phyloP scores from a whole-genome alignment of 2,797 vertebrate genomes.

The Champsocephalus esox region DNA sequence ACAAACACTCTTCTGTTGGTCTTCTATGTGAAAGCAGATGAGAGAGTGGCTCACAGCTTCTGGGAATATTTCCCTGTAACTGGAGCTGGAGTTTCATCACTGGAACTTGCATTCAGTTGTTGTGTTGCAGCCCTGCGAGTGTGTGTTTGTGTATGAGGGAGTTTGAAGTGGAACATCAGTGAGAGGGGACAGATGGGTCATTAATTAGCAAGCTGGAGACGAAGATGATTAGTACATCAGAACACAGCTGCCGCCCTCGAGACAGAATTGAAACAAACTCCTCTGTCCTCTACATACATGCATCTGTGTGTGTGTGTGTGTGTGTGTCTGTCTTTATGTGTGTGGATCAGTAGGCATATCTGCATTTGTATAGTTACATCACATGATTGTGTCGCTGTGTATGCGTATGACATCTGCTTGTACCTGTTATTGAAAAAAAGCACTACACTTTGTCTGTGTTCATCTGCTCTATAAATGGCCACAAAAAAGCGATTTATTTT shows the following conservation, averaged over 20 bases:
- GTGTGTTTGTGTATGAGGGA: conserved; percentile 42
- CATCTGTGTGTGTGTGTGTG: conserved; percentile 12
- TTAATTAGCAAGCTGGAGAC: conserved; percentile 84
- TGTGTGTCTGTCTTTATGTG: neutral
- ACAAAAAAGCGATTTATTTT: neutral
- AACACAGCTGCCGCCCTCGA: conserved; percentile 74
- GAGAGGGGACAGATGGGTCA: conserved; percentile 84
- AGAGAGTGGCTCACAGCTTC: conserved; percentile 16
- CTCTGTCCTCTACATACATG: conserved; percentile 55
- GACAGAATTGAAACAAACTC: conserved; percentile 56
- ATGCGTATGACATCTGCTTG: conserved; percentile 5
- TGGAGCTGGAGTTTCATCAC: conserved; percentile 37
- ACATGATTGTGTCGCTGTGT: neutral
- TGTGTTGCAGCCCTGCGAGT: conserved; percentile 39
- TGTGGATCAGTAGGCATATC: neutral
- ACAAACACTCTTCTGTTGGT: conserved; percentile 33
- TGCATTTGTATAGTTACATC: neutral
- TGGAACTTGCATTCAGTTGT: conserved; percentile 36
- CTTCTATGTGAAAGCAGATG: conserved; percentile 35
- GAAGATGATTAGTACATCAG: conserved; percentile 85
- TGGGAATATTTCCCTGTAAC: conserved; percentile 26
- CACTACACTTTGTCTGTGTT: neutral
- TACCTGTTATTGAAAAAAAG: neutral
- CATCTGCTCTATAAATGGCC: neutral
- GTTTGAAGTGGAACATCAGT: conserved; percentile 76